Base-by-base conservation (phyloP, 2,797 vertebrate genomes). In the Amazonetta brasiliensis region DNA sequence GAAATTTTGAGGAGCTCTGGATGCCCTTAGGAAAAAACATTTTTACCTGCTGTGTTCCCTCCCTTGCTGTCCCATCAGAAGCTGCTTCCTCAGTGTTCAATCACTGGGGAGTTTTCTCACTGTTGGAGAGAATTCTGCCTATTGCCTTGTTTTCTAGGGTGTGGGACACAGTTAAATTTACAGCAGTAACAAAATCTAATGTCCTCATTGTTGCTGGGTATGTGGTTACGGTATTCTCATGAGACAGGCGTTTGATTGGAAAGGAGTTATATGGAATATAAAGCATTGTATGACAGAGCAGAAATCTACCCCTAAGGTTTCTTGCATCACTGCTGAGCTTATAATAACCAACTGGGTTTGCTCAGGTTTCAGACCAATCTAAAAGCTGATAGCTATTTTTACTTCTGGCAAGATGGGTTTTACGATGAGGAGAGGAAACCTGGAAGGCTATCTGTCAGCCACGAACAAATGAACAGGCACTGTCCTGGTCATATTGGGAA, bases 1-100 rank as follows among this genome's bases (percentile, higher is more conserved):
- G 94, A 93, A 91, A 85, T 60, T 79, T 77, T 90, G 85, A 96
- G 94, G 87, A 92, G 66, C 93, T 94, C 93, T 94, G 95, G 94
- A 95, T 96, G 91, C 93, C 91, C 93, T 84, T 94, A 68, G 59
- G 63, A 96, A 96, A 94, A 46, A 87, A n/a, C 18, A 11, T 79
- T 96, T 94, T 81, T 89, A 92, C 83, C 60, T 43, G 78, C 82
- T 94, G 11, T 33, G 30, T 82, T 86, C 22, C 37, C 14, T 84
- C 55, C 50, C 22, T 63, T 84, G 83, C 91, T 18, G 6, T 92
- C 81, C 68, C 87, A 44, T 89, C 1, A 1, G 89, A 95, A 96
- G 74, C 58, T 78, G 58, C 12, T 7, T 66, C 68, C 41, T 92
- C 80, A 81, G 33, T 63, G 37, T 68, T 89, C 77, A 60, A 58